Evolutionary conservation across 2,113 vertebrate genomes (phyloP).

Genomic region (Lasiurus borealis): DNA sequence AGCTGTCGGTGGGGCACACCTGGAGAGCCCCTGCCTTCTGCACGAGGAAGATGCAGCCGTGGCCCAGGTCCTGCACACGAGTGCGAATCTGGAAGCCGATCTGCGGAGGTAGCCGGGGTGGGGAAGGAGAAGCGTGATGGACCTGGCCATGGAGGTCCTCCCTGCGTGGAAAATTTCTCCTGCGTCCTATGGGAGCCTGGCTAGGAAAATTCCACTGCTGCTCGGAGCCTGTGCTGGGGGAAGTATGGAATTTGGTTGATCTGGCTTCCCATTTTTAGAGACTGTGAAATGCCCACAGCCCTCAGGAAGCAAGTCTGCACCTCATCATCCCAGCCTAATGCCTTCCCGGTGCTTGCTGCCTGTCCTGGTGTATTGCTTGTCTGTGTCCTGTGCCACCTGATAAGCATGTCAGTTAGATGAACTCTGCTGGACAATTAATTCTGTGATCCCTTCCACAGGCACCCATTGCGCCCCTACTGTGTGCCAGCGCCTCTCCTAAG

Average conservation of each 20-base stretch:
- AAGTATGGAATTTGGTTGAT: slow-evolving; percentile 70
- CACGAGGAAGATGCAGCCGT: slow-evolving; percentile 98
- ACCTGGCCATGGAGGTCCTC: slow-evolving; percentile 31
- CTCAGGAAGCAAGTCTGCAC: not conserved
- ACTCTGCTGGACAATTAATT: not conserved
- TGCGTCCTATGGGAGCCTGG: slow-evolving; percentile 59
- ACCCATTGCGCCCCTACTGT: not conserved
- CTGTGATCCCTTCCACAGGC: slow-evolving; percentile 5
- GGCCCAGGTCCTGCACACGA: slow-evolving; percentile 96
- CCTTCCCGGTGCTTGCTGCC: not conserved
- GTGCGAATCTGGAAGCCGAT: slow-evolving; percentile 97
- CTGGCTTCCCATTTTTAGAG: slow-evolving; percentile 65
- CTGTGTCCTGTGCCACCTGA: not conserved
- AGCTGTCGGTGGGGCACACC: slow-evolving; percentile 97
- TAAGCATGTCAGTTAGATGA: not conserved
- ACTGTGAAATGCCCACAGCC: slow-evolving; percentile 55
- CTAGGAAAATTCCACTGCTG: slow-evolving; percentile 82
- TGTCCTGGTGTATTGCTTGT: not conserved
- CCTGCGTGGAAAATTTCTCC: slow-evolving; percentile 76
- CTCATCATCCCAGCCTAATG: not conserved
- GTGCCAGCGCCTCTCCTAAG: slow-evolving; percentile 22
- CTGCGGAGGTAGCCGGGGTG: slow-evolving; percentile 83
- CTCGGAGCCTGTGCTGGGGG: slow-evolving; percentile 61
- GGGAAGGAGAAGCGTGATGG: slow-evolving; percentile 39
- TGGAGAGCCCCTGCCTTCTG: slow-evolving; percentile 98